Base-by-base conservation (phyloP, 2,888 invertebrate genomes). In the Timandra comae region DNA sequence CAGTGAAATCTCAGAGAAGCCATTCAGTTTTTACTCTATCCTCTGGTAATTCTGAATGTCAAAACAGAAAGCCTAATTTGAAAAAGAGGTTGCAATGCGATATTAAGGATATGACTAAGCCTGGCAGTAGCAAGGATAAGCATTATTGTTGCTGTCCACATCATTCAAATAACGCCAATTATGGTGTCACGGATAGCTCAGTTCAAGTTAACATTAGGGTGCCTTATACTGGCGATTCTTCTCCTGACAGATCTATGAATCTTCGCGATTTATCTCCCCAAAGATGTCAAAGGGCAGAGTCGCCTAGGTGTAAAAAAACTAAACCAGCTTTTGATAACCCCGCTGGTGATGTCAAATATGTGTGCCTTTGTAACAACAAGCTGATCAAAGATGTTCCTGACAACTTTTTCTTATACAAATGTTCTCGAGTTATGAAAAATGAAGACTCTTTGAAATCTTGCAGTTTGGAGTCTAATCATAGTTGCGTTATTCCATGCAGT, bases 11-110 rank as follows among this genome's bases (percentile, higher is more conserved):
- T 34, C 74, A 73, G 33, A 71, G 73, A 52, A 81, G 70, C 43
- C 84, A 85, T 49, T 82, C 84, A 4, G 84, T 85, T 1, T 85
- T 79, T 41, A 85, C 85, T 7, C 58, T 85, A 12, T 79, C 84
- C 3, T 81, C 82, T 19, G 74, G 69, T 11, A 72, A 67, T 46
- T 73, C 74, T 5, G 69, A 74, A 24, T 39, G 45, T 23, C 59
- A 59, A 31, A 49, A 51, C 24, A 73, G 66, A 42, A 66, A 66
- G 21, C 45, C 45, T 3, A 71, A 68, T 30, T 41, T 63, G 12
- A 73, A 66, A 42, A 72, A 68, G 26, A 66, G 56, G 35, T 41
- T 62, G 27, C 63, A 67, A 30, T 51, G 54, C 21, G 68, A 68
- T 46, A 45, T 54, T 3, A 61, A 54, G 33, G 60, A 63, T 23